These are phyloP conservation scores for Bombyx huttoni DNA, from an alignment of 2,888 invertebrate species.

Conservation along the genomic window DNA sequence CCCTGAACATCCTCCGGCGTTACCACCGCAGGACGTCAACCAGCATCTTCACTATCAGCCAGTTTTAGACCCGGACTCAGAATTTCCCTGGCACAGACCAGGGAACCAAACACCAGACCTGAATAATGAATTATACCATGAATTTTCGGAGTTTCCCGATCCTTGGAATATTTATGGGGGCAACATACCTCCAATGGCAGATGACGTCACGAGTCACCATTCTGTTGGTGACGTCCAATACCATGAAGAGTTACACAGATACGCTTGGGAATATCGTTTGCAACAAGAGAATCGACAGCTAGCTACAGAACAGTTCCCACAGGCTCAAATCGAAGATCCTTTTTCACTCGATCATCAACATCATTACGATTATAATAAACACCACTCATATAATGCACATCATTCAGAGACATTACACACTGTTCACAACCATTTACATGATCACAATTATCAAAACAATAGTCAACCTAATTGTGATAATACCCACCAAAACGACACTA, in stretches of 20 bases:
- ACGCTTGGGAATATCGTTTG: constrained; percentile 41
- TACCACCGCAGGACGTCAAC: constrained; percentile 32
- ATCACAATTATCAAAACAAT: neutral
- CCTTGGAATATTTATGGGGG: constrained; percentile 83
- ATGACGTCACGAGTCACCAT: constrained; percentile 15
- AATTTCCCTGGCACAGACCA: constrained; percentile 63
- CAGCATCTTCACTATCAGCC: constrained; percentile 43
- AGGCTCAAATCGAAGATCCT: constrained; percentile 2
- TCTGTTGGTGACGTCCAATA: constrained; percentile 21
- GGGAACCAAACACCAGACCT: constrained; percentile 31
- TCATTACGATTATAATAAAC: constrained; percentile 4
- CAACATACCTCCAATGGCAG: constrained; percentile 43
- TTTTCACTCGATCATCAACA: neutral
- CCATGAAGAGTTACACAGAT: constrained; percentile 38
- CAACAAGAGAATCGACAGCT: constrained; percentile 13
- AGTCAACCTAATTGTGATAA: neutral
- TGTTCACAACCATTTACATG: neutral
- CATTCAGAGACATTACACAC: constrained; percentile 1
- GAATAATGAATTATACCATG: constrained; percentile 21
- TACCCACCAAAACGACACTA: neutral
- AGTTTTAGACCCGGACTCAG: constrained; percentile 46
- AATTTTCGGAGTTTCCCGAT: constrained; percentile 64
- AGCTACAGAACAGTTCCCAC: constrained; percentile 5
- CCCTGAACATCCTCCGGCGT: constrained; percentile 35
- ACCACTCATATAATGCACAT: neutral